Evolutionary conservation across 2,888 invertebrate species (phyloP).

Genomic region (Eupithecia exiguata): DNA sequence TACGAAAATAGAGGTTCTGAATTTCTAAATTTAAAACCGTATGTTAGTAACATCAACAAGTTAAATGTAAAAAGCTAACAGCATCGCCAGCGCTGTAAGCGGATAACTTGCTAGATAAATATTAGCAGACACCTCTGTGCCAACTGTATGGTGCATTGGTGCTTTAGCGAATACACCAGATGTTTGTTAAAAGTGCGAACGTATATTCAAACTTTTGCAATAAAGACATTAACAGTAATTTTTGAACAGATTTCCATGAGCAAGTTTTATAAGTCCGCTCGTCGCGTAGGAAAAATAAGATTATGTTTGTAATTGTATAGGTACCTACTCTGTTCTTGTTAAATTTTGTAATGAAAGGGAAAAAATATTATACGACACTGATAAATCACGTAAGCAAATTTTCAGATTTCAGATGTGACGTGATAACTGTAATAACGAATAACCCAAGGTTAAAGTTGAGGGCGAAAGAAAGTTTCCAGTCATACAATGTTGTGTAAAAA

Average conservation of each 20-base stretch:
- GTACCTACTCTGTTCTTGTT: no score
- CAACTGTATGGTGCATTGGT: conserved; percentile 22
- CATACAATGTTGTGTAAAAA: no score
- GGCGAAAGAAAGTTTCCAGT: no score
- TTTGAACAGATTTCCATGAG: neutral
- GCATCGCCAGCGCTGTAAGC: conserved; percentile 22
- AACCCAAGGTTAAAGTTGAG: no score
- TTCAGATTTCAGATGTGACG: no score
- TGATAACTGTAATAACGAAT: no score
- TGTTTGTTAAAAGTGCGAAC: conserved; percentile 1
- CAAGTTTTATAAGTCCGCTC: neutral
- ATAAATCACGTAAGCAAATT: no score
- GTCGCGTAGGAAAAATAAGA: neutral
- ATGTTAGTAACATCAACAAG: conserved; percentile 29
- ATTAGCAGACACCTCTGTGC: conserved; percentile 39
- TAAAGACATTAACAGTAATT: neutral
- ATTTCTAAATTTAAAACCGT: conserved; percentile 14
- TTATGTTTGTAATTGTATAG: no score
- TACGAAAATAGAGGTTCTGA: neutral
- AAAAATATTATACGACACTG: no score
- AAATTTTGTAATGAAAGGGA: no score
- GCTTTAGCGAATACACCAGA: conserved; percentile 26
- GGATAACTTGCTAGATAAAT: conserved; percentile 44
- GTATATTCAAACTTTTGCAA: conserved; percentile 3
- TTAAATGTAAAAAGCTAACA: conserved; percentile 38